These are phyloP conservation scores for Syngnathus rostellatus DNA, from an alignment of 2,797 vertebrate genomes.

Conservation along the genomic window DNA sequence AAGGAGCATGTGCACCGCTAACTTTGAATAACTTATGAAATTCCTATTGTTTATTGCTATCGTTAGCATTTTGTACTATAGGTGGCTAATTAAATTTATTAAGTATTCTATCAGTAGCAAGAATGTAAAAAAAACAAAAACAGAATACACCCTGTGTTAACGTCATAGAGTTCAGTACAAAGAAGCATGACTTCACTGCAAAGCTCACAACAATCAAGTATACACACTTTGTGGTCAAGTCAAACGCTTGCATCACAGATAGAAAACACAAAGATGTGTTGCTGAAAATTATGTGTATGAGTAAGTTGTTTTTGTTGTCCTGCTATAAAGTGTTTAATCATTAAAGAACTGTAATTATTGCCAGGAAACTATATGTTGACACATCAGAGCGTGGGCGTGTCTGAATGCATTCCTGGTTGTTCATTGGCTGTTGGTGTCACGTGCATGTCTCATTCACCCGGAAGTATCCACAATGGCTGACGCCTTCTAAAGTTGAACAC, in stretches of 20 bases:
- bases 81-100: no score
- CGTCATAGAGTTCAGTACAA: neutral
- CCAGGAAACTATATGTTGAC: slow-evolving; percentile 28
- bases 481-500: slow-evolving; percentile 10
- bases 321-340: neutral
- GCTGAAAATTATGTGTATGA: neutral
- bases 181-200: neutral
- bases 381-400: slow-evolving; percentile 23
- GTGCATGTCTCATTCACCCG: slow-evolving; percentile 35
- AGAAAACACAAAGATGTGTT: neutral
- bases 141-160: neutral
- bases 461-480: slow-evolving; percentile 24
- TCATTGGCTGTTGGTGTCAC: slow-evolving; percentile 35
- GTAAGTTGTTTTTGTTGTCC: neutral
- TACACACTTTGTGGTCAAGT: neutral
- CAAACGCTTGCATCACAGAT: neutral
- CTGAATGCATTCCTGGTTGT: neutral
- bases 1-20: no score
- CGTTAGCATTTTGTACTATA: neutral
- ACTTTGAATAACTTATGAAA: no score
- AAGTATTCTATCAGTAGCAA: neutral
- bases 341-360: neutral
- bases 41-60: neutral
- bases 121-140: neutral
- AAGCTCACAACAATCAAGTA: neutral